Evolutionary conservation across 2,113 vertebrate species (phyloP).

Genomic region (Erythrocercus mccallii): DNA sequence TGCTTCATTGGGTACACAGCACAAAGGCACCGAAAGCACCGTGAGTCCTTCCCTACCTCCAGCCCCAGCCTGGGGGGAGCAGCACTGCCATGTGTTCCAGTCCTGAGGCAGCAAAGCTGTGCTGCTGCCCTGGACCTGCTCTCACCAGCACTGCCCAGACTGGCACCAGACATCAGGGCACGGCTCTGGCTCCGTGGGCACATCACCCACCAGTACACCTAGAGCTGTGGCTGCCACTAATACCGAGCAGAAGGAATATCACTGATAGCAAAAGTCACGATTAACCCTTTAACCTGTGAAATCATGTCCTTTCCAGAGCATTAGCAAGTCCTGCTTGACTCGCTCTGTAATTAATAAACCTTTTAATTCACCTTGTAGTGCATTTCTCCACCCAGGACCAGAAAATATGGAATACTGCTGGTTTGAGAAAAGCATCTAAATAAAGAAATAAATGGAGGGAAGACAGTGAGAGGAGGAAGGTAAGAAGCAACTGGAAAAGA

Average conservation of each 20-base stretch:
- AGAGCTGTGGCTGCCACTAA: not conserved
- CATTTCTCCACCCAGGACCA: not conserved
- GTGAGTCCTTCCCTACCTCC: not conserved
- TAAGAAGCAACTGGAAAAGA: not conserved
- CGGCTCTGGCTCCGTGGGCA: not conserved
- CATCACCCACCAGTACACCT: not conserved
- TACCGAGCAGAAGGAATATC: not conserved
- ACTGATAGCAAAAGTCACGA: not conserved
- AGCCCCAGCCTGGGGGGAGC: not conserved
- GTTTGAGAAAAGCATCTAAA: slow-evolving; percentile 5
- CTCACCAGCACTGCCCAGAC: not conserved
- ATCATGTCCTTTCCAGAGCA: slow-evolving; percentile 16
- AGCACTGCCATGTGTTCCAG: not conserved
- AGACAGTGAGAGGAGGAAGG: not conserved
- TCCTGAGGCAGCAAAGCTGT: not conserved
- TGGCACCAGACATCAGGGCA: not conserved
- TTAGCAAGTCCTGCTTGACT: slow-evolving; percentile 24
- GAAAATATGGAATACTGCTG: not conserved
- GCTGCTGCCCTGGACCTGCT: not conserved
- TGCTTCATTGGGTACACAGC: not conserved
- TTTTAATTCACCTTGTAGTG: not conserved
- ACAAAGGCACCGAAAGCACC: not conserved
- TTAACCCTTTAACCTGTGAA: not conserved
- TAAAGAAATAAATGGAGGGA: not conserved
- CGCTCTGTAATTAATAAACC: slow-evolving; percentile 27